Base-by-base conservation (phyloP, 2,797 vertebrate genomes). In the Anguilla megastoma region DNA sequence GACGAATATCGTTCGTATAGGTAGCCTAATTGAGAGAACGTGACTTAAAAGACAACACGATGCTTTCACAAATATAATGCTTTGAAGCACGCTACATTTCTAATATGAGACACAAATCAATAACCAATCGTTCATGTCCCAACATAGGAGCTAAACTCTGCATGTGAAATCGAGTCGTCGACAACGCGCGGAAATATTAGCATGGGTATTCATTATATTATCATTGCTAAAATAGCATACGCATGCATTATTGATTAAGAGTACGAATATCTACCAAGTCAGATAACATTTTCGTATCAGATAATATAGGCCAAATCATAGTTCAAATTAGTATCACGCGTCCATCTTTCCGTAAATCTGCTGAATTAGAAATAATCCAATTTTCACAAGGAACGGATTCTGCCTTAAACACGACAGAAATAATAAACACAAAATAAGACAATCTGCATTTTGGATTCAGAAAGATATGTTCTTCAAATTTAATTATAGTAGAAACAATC, bases 401-500 rank as follows among this genome's bases (percentile, higher is more conserved):
- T 56, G 33, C 27, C 52, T 66, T 66, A n/a, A 66, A 66, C 21
- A 27, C 63, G 24, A 66, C 18, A 7, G 63, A 27, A 66, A 66
- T 66, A 58, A 85, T 6, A 16, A 24, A 80, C 79, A 21, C 24
- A 24, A 63, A 66, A 60, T 54, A 52, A 33, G 14, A 27, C 27
- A 41, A n/a, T 60, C n/a, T 45, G 58, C 86, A 74, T 56, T 86
- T 88, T 89, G 54, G 83, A 76, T 58, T 54, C 1, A 85, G 56
- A 87, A 74, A 54, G 27, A 45, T 63, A 79, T 85, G 41, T 85
- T 88, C n/a, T 30, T n/a, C 48, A 33, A 74, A 36, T 33, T 30
- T 79, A 36, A 85, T 56, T 85, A 85, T 85, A 85, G 60, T 41
- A 86, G 80, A 66, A 74, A 89, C 50, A 84, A 79, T 79, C 14